phyloP scores from a whole-genome alignment of 2,113 vertebrate genomes.

The Scalopus aquaticus region DNA sequence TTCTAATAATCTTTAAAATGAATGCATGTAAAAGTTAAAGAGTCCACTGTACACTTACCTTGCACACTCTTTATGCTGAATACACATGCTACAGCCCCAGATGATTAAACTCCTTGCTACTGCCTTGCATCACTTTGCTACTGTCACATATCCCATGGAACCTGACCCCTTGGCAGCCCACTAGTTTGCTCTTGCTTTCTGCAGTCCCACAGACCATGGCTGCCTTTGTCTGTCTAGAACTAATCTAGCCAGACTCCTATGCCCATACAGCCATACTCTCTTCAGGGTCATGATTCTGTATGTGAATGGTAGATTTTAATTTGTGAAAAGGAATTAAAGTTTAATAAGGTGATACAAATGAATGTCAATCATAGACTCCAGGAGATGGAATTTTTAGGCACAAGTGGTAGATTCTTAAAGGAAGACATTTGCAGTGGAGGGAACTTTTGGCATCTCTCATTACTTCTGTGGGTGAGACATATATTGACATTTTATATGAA shows the following conservation, averaged over 20 bases:
- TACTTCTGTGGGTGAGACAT: not conserved
- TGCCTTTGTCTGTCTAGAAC: not conserved
- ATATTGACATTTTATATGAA: constrained; percentile 31
- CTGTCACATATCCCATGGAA: not conserved
- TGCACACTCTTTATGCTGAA: not conserved
- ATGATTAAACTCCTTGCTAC: not conserved
- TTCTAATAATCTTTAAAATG: not conserved
- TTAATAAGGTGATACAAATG: constrained; percentile 33
- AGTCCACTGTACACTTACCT: not conserved
- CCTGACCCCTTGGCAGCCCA: fast-evolving
- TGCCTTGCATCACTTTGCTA: not conserved
- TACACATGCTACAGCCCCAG: fast-evolving
- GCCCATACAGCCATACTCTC: not conserved
- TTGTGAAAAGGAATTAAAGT: not conserved
- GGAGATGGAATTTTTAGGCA: constrained; percentile 11
- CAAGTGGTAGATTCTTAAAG: not conserved
- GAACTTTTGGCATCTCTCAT: not conserved
- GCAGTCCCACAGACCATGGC: not conserved
- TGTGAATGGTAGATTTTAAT: not conserved
- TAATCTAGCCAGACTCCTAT: not conserved
- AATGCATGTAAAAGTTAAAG: not conserved
- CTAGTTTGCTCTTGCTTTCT: not conserved
- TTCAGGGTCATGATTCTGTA: not conserved
- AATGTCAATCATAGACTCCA: not conserved
- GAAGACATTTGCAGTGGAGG: not conserved